Evolutionary conservation across 2,797 vertebrate species (phyloP).

Genomic region (Streptopelia turtur): DNA sequence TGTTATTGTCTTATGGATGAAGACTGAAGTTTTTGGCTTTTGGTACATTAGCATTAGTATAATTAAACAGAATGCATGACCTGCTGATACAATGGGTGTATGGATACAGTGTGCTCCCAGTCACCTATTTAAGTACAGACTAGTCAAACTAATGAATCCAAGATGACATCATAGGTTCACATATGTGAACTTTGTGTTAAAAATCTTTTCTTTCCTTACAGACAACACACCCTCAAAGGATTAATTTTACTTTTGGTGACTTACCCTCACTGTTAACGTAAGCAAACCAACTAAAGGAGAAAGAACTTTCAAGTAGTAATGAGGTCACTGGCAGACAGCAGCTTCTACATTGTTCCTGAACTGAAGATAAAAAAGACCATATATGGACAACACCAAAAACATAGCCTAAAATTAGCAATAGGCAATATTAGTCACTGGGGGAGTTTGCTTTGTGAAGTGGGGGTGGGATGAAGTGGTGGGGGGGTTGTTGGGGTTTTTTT

Average conservation of each 20-base stretch:
- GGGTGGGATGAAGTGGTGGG: neutral
- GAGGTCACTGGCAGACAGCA: neutral
- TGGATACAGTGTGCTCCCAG: neutral
- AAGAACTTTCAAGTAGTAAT: neutral
- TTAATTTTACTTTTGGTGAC: neutral
- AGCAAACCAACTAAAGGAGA: neutral
- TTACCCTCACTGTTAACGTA: neutral
- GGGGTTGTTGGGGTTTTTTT: fast-evolving
- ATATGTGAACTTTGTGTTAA: neutral
- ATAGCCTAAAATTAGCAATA: neutral
- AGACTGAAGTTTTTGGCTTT: neutral
- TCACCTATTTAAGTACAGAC: neutral
- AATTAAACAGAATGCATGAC: neutral
- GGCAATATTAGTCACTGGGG: neutral
- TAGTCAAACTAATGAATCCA: neutral
- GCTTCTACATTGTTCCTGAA: neutral
- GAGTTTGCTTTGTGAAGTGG: neutral
- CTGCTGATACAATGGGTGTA: neutral
- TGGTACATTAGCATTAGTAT: neutral
- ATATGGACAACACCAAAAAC: neutral
- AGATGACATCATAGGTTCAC: fast-evolving
- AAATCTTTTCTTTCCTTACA: neutral
- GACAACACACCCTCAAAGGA: neutral
- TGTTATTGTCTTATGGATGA: neutral
- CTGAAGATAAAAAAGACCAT: neutral